Percentiles rank a stretch among this genome's conserved stretches.
Conservation (phyloP, 2,113 vertebrate genomes). For the Sapayoa aenigma region DNA sequence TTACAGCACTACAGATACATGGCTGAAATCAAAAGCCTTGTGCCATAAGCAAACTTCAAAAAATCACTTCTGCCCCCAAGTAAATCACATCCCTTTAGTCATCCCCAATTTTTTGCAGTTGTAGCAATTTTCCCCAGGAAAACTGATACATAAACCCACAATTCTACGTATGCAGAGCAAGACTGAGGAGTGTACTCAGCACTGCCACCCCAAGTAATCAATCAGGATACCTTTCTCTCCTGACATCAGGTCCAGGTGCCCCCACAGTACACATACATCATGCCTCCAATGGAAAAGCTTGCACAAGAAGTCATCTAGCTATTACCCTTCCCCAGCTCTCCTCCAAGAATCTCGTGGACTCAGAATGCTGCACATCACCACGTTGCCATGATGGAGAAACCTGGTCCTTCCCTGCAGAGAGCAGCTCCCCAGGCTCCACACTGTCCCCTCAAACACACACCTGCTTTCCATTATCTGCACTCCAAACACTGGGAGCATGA, state of each 20-base stretch:
- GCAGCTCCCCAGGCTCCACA: background rate
- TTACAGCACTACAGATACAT: accelerated
- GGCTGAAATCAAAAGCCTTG: background rate
- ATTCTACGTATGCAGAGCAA: accelerated
- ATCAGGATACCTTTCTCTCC: background rate
- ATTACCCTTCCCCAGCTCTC: background rate
- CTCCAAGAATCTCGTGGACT: background rate
- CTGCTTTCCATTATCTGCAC: background rate
- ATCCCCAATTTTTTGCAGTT: background rate
- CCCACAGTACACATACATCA: background rate
- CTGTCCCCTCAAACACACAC: background rate
- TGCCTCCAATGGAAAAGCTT: background rate
- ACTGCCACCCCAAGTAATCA: background rate
- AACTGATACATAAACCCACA: background rate
- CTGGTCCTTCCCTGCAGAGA: background rate
- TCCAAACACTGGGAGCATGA: background rate
- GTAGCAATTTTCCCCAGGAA: background rate
- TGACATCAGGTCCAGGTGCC: no score
- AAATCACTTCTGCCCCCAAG: background rate
- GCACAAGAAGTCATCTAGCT: background rate
- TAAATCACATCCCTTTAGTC: background rate
- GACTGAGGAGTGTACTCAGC: background rate
- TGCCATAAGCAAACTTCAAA: background rate
- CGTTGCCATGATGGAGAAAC: background rate
- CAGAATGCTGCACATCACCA: background rate